Evolutionary conservation across 2,797 vertebrate species (phyloP), one percentile per base, ranked within the genome.

Genomic region (Syngnathus rostellatus): DNA sequence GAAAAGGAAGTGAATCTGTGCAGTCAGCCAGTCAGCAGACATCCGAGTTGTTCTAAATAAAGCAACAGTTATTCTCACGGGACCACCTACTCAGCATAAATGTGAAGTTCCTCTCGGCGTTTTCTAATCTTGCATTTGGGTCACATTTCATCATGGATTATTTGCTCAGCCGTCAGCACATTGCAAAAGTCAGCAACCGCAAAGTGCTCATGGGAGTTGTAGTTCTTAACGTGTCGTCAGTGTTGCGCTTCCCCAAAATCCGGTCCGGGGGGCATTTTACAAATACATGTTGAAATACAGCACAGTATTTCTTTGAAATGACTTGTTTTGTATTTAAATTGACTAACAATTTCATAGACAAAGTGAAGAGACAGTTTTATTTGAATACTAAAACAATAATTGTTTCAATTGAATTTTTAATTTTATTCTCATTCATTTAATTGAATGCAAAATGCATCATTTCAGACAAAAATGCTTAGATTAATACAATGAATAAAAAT

Each of bases 1-100:
- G 70, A 23, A 74, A 19, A 83, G 85, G 83, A 90, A 89, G 84
- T 77, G 69, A 82, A 69, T 77, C 41, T 75, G n/a, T 23, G 46
- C 55, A 72, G 79, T 60, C 37, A 60, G 77, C 80, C 80, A 45
- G 57, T n/a, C 57, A 40, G 23, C 12, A 37, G 16, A 58, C 14
- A 58, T 37, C 25, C 14, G 14, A 38, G 21, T 59, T 41, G 19
- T 11, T 41, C 9, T n/a, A 39, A 25, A 43, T 62, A 25, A 16
- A 62, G 60, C 40, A 45, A 25, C 14, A 25, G 17, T 25, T 5
- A 62, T 3, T 62, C 5, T 62, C 21, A 25, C 60, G 43, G n/a
- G 60, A 37, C 12, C 12, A 17, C n/a, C 12, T 8, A 14, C 6
- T 43, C 2, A 17, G 21, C 40, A 45, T 43, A 45, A 23, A 31